A percentile compares a stretch with the other conserved stretches of the same genome.
phyloP scores from a whole-genome alignment of 2,888 invertebrate genomes.

The Orthosia gothica region DNA sequence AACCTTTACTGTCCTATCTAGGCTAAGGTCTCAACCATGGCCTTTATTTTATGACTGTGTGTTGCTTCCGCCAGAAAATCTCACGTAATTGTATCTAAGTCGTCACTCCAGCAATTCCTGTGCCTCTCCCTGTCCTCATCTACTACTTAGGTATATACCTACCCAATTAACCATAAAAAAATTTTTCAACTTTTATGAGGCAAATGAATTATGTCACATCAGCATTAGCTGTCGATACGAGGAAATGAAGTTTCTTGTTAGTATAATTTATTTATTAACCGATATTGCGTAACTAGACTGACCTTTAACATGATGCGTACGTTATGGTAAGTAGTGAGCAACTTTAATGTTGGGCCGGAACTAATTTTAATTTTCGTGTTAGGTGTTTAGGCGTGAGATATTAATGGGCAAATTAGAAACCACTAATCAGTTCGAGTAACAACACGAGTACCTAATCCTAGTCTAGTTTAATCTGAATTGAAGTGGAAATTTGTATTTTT shows the following conservation, averaged over 20 bases:
- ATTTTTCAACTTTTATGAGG: not conserved
- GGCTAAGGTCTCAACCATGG: too few relatives aligned
- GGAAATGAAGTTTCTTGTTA: not conserved
- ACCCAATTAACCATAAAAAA: too few relatives aligned
- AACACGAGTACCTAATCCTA: not conserved
- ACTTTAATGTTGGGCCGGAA: not conserved
- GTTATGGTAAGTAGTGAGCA: not conserved
- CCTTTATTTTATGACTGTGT: too few relatives aligned
- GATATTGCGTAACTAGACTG: not conserved
- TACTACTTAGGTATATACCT: too few relatives aligned
- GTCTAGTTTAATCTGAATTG: not conserved
- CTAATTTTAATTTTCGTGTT: slow-evolving; percentile 2
- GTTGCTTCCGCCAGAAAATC: too few relatives aligned
- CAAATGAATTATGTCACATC: not conserved
- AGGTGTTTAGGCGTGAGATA: not conserved
- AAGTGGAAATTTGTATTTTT: too few relatives aligned
- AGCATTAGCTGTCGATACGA: not conserved
- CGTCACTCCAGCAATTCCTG: too few relatives aligned
- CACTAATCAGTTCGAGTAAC: not conserved
- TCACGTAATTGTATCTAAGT: too few relatives aligned
- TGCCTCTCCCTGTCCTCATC: too few relatives aligned
- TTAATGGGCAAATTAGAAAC: not conserved
- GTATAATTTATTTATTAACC: not conserved
- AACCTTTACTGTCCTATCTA: too few relatives aligned
- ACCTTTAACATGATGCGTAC: not conserved